Evolutionary conservation across 2,888 invertebrate species (phyloP).

Genomic region (Odontomyia ornata): DNA sequence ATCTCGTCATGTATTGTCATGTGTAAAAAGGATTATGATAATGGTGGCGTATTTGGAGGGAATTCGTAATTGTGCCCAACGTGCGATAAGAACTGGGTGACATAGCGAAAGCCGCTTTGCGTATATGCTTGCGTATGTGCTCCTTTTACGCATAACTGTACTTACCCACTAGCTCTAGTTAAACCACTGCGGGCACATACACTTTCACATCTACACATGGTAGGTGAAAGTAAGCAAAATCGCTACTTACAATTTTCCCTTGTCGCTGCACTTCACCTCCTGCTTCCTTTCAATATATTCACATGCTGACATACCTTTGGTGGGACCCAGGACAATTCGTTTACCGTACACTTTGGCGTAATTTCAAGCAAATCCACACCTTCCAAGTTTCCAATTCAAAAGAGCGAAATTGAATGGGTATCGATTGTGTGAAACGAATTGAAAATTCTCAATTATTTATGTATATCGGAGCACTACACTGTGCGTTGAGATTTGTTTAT

Average conservation of each 20-base stretch:
- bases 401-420: conserved; percentile 31
- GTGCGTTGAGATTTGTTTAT: conserved; percentile 12
- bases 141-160: too few relatives aligned
- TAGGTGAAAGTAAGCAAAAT: too few relatives aligned
- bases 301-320: not conserved
- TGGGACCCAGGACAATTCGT: not conserved
- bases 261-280: not conserved
- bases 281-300: not conserved
- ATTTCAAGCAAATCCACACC: conserved; percentile 18
- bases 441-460: conserved; percentile 38
- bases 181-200: too few relatives aligned
- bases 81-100: conserved; percentile 15
- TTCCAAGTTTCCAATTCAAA: conserved; percentile 16
- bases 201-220: too few relatives aligned
- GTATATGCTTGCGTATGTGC: too few relatives aligned
- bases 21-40: conserved; percentile 37
- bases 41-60: conserved; percentile 25
- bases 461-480: not conserved
- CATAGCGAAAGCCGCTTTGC: not conserved
- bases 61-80: conserved; percentile 22
- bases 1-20: conserved; percentile 35
- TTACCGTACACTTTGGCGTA: conserved; percentile 8
- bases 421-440: conserved; percentile 38
- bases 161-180: too few relatives aligned
- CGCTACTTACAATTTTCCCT: too few relatives aligned